Evolutionary conservation across 2,113 vertebrate species (phyloP).

Genomic region (Nyctereutes procyonoides): DNA sequence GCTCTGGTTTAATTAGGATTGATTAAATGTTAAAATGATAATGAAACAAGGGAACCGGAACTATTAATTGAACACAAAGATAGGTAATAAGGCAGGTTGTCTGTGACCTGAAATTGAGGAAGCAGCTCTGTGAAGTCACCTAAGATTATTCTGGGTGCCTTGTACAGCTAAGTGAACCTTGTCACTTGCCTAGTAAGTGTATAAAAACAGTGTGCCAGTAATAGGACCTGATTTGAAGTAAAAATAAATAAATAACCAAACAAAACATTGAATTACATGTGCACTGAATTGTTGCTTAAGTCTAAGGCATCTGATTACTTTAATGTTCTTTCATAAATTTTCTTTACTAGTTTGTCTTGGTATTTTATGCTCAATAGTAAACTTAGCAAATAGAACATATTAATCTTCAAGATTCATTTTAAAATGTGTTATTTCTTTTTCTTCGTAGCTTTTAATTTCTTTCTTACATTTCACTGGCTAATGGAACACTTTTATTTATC

Average conservation of each 20-base stretch:
- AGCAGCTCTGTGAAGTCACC: neutral
- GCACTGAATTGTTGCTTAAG: neutral
- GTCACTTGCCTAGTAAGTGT: neutral
- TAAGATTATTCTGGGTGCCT: neutral
- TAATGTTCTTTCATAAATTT: constrained; percentile 57
- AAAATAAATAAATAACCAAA: constrained; percentile 59
- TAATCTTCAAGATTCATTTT: constrained; percentile 66
- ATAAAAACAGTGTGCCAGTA: constrained; percentile 46
- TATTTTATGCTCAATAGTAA: constrained; percentile 70
- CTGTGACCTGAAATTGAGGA: neutral
- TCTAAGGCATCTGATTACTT: constrained; percentile 13
- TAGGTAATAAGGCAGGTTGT: constrained; percentile 43
- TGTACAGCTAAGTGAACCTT: neutral
- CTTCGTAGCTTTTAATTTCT: constrained; percentile 71
- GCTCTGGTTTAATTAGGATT: constrained; percentile 63
- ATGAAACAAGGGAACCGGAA: constrained; percentile 59
- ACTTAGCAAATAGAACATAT: constrained; percentile 8
- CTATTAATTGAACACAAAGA: constrained; percentile 41
- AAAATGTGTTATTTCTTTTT: constrained; percentile 57
- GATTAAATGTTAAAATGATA: constrained; percentile 70
- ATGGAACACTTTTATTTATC: constrained; percentile 61
- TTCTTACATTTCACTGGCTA: constrained; percentile 43
- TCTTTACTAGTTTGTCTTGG: constrained; percentile 32
- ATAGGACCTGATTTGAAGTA: neutral
- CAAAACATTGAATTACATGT: neutral